Conservation (phyloP, 2,888 invertebrate species). For the Phlogophora meticulosa region DNA sequence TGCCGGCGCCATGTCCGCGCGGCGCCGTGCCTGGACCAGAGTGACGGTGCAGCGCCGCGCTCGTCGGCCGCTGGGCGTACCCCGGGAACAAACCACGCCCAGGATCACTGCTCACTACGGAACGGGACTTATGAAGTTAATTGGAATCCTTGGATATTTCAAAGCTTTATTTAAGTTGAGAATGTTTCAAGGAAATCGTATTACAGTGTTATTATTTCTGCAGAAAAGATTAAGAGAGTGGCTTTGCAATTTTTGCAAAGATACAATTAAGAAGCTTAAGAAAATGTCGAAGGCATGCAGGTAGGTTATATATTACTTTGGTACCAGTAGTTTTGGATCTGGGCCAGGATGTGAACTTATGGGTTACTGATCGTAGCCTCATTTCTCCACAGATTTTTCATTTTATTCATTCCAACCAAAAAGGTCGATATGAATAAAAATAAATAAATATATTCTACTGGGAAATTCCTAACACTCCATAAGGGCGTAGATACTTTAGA, state of each 20-base stretch:
- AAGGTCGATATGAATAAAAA: too few species aligned
- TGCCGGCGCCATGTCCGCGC: slow-evolving; percentile 88
- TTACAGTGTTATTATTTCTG: too few species aligned
- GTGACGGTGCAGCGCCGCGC: slow-evolving; percentile 66
- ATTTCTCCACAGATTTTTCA: neutral
- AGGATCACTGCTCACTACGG: slow-evolving; percentile 3
- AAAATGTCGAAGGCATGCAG: too few species aligned
- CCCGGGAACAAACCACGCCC: slow-evolving; percentile 55
- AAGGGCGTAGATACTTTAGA: slow-evolving; percentile 17
- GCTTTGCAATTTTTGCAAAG: too few species aligned
- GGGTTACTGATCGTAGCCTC: too few species aligned
- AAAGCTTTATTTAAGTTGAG: neutral
- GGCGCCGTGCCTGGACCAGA: slow-evolving; percentile 82
- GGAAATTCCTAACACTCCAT: neutral
- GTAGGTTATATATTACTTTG: too few species aligned
- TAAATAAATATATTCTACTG: neutral
- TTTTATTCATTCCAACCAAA: neutral
- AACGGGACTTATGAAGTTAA: slow-evolving; percentile 27
- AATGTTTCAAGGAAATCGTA: too few species aligned
- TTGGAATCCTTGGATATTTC: slow-evolving; percentile 1
- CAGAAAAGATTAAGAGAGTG: too few species aligned
- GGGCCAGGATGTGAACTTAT: too few species aligned
- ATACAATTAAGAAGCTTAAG: too few species aligned
- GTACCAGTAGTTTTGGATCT: too few species aligned
- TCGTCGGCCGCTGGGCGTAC: slow-evolving; percentile 49